phyloP scores from a whole-genome alignment of 2,888 invertebrate genomes.

The Seira sanloemensis region DNA sequence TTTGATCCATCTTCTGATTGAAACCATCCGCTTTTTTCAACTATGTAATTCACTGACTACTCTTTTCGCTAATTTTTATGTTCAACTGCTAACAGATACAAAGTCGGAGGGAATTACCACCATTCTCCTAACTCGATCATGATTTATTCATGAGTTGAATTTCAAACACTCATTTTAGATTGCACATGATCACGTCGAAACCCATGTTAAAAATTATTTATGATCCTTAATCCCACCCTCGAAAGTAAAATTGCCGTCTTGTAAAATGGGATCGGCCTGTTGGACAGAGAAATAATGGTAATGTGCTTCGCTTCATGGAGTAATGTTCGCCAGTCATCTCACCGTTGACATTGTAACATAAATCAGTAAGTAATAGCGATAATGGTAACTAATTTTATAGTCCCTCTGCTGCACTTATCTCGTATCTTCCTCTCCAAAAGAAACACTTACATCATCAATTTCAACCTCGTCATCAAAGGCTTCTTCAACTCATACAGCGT shows the following conservation, averaged over 20 bases:
- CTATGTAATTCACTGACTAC: too few relatives aligned
- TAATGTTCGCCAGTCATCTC: neutral
- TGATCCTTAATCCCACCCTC: neutral
- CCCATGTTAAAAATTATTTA: neutral
- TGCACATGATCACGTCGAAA: neutral
- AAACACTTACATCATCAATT: conserved; percentile 45
- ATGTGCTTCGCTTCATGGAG: too few relatives aligned
- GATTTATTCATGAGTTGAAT: neutral
- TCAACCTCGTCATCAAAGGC: conserved; percentile 41
- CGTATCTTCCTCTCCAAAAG: conserved; percentile 10
- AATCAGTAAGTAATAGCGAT: conserved; percentile 29
- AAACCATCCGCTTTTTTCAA: too few relatives aligned
- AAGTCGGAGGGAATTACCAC: neutral
- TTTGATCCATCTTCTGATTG: too few relatives aligned
- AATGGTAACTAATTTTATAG: neutral
- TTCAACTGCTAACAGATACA: too few relatives aligned
- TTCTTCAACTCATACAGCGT: neutral
- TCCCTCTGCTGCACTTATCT: conserved; percentile 3
- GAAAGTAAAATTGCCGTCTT: neutral
- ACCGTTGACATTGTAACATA: conserved; percentile 36
- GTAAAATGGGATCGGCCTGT: neutral
- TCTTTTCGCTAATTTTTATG: too few relatives aligned
- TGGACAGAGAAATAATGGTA: neutral
- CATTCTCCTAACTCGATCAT: neutral
- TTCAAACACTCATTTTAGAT: neutral